A percentile compares a stretch with the other conserved stretches of the same genome.
phyloP scores from a whole-genome alignment of 37 sponge, comb jelly and placozoan species.

The Dysidea cf. avara region DNA sequence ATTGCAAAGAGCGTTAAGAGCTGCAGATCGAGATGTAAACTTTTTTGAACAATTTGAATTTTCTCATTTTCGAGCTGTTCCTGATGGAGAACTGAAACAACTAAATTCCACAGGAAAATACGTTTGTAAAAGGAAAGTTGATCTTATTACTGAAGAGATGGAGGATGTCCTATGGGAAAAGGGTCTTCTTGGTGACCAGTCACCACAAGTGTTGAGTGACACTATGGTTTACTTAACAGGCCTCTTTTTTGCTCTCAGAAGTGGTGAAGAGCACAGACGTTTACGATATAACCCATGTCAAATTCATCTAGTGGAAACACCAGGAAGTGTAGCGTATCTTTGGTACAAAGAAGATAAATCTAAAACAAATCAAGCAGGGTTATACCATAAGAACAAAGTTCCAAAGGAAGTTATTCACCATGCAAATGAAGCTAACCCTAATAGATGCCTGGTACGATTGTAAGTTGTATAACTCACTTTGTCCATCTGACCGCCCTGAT shows the following conservation, averaged over 20 bases:
- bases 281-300: conserved; percentile 13
- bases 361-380: conserved; percentile 36
- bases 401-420: conserved; percentile 32
- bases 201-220: conserved; percentile 18
- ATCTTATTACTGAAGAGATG: background rate
- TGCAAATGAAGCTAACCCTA: conserved; percentile 24
- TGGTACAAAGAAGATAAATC: conserved; percentile 31
- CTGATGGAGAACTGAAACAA: too few species aligned
- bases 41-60: too few species aligned
- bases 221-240: conserved; percentile 34
- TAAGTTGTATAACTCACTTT: conserved; percentile 16
- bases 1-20: background rate
- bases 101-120: too few species aligned
- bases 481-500: conserved; percentile 9
- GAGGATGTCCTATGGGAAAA: conserved; percentile 26
- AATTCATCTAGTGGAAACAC: conserved; percentile 10
- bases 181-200: conserved; percentile 21
- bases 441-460: conserved; percentile 2
- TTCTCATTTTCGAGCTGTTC: too few species aligned
- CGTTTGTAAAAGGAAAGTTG: too few species aligned
- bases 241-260: conserved; percentile 22
- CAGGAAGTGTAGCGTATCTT: background rate
- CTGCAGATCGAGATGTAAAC: too few species aligned
- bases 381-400: background rate
- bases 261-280: conserved; percentile 32